Conservation (phyloP, 2,113 vertebrate species). For the Eleginops maclovinus region DNA sequence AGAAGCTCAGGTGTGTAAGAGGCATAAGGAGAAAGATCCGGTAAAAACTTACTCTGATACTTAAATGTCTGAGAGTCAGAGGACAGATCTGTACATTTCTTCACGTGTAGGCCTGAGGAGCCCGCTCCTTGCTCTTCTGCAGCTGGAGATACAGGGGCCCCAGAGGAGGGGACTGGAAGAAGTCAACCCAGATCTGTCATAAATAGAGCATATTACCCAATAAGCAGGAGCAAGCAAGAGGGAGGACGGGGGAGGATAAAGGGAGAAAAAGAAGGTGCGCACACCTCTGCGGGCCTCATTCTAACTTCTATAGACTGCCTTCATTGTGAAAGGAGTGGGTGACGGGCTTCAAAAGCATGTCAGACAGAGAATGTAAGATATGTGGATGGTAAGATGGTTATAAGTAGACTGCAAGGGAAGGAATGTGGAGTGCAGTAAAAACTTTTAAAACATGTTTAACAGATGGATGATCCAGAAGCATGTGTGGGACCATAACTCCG, state of each 20-base stretch:
- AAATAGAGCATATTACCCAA: constrained; percentile 51
- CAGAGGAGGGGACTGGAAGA: constrained; percentile 34
- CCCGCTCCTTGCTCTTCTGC: constrained; percentile 23
- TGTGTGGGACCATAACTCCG: background rate
- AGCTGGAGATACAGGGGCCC: constrained; percentile 14
- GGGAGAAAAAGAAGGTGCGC: constrained; percentile 38
- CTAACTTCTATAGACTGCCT: constrained; percentile 52
- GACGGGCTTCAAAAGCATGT: constrained; percentile 44
- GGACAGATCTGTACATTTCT: constrained; percentile 1
- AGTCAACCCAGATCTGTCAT: constrained; percentile 76
- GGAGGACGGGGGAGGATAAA: constrained; percentile 56
- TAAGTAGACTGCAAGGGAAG: constrained; percentile 18
- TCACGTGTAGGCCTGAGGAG: background rate
- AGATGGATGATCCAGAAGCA: constrained; percentile 11
- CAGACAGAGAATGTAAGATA: constrained; percentile 38
- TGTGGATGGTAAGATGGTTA: constrained; percentile 27
- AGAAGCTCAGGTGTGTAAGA: constrained; percentile 10
- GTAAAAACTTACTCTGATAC: too few relatives aligned
- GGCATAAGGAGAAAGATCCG: background rate
- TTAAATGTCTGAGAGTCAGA: background rate
- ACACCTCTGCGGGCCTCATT: constrained; percentile 52
- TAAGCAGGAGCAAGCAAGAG: constrained; percentile 50
- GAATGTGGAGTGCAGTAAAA: constrained; percentile 15
- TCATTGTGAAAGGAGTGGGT: constrained; percentile 34
- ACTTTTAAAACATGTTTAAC: constrained; percentile 19